Percentiles rank a stretch among this genome's conserved stretches.
These are phyloP conservation scores for Poeciliopsis gracilis DNA, from an alignment of 2,797 vertebrate species.

Conservation along the genomic window DNA sequence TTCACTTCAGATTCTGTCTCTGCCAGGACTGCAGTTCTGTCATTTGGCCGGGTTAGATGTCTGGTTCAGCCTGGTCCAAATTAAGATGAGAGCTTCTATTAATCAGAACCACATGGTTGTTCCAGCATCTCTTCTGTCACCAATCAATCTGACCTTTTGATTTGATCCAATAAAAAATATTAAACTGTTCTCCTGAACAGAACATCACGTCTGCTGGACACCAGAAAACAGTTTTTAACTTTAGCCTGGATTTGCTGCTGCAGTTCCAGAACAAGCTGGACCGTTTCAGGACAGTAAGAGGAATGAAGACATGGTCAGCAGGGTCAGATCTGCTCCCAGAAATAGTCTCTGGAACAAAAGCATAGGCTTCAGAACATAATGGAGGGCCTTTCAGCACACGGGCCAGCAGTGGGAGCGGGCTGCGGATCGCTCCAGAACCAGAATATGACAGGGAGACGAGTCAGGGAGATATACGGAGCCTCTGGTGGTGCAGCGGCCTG, in stretches of 20 bases:
- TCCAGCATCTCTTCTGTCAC: slow-evolving; percentile 26
- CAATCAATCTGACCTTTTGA: slow-evolving; percentile 28
- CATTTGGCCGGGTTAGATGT: slow-evolving; percentile 74
- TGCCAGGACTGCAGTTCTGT: slow-evolving; percentile 77
- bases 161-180: slow-evolving; percentile 12
- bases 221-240: neutral
- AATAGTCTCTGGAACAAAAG: slow-evolving; percentile 74
- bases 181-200: neutral
- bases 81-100: slow-evolving; percentile 74
- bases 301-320: slow-evolving; percentile 57
- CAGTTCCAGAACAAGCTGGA: slow-evolving; percentile 52
- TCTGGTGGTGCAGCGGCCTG: slow-evolving; percentile 70
- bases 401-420: slow-evolving; percentile 68
- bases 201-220: slow-evolving; percentile 8
- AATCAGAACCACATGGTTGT: slow-evolving; percentile 80
- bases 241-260: slow-evolving; percentile 4
- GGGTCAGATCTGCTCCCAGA: slow-evolving; percentile 57
- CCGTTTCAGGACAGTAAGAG: slow-evolving; percentile 45
- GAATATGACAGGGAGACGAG: slow-evolving; percentile 74
- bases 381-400: slow-evolving; percentile 54
- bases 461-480: slow-evolving; percentile 69
- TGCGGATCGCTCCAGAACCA: slow-evolving; percentile 72
- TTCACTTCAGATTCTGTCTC: slow-evolving; percentile 55
- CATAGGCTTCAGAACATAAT: slow-evolving; percentile 70
- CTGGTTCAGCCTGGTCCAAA: slow-evolving; percentile 72